Evolutionary conservation across 2,888 invertebrate genomes (phyloP), one percentile per base, ranked within the genome.

Genomic region (Adelognathus sp.): DNA sequence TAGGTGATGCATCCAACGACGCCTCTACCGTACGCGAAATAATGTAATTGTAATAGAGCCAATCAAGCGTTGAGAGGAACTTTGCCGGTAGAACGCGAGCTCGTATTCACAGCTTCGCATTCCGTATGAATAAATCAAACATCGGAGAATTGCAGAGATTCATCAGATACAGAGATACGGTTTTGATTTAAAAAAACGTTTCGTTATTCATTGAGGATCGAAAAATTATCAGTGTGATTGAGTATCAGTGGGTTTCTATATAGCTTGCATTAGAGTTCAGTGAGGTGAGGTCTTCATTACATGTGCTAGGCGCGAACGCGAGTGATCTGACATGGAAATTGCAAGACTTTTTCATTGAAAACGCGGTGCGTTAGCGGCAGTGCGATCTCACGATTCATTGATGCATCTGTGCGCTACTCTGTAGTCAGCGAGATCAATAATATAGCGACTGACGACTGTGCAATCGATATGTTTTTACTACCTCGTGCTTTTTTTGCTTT

Each of bases 391-490:
- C 87, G 88, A 89, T 89, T 88, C 86, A 87, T 89, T 87, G 87
- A 89, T 89, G 88, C 88, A 83, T 86, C 85, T 86, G 18, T 44
- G 86, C 85, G 86, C 83, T 80, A 83, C 81, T 84, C 84, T 84
- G 83, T 81, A 83, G 83, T 89, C 88, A 88, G 89, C 89, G 83
- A 82, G 87, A 89, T 88, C 87, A 86, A 86, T 85, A 58, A 80
- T 77, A 87, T 88, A 88, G 85, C 87, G 86, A 89, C 85, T 85
- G 44, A 44, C 44, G 24, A 66, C 4, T 50, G 18, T 44, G 39
- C 52, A 58, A 44, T 27, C 52, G 29, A 5, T 56, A 6, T 4
- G 11, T 21, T 21, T 21, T 46, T 9, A 9, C 46, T 16, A n/a
- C 21, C 9, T 9, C 2, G 9, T 21, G 21, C 21, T 18, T 9